Base-by-base conservation (phyloP, 1,140 invertebrate species). In the Drosophila parabipectinata region DNA sequence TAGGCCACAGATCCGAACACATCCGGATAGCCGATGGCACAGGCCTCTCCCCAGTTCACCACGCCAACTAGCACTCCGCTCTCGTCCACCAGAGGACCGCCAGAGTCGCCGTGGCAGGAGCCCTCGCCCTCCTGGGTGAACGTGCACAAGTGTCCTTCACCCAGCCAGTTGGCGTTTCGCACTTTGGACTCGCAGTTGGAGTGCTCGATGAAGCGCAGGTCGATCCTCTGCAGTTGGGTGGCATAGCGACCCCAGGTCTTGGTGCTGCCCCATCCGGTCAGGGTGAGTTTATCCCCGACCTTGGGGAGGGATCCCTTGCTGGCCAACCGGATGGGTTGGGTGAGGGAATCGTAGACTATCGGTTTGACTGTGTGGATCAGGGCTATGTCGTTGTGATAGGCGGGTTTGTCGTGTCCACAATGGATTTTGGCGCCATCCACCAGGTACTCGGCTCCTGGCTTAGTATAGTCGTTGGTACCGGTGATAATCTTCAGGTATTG, bases 51-150 rank as follows among this genome's bases (percentile, higher is more conserved):
- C 90, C 93, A 94, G 32, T 93, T 94, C 30, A 94, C 93, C 4
- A 94, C 73, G 9, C 92, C 91, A 2, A 94, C 79, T 3, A 77
- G 58, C 9, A 51, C 60, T 6, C 72, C 55, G 8, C 48, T 88
- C 73, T 48, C 73, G 56, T 91, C 92, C 15, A 91, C 87, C 55
- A 93, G 56, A 1, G 93, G 92, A 32, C 92, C 92, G 37, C 93
- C 93, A 12, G 92, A 92, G 57, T 93, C 93, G 18, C 92, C 92
- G 77, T 94, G 92, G 56, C 94, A 94, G 45, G 93, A 93, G 6
- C 94, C 94, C 83, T 94, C 92, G 8, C 94, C 94, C 21, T 72
- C 60, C 71, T 92, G 93, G 2, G 94, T 95, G 8, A 93, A 91
- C 0, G 94, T 94, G 64, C 95, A 95, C 47, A 95, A 92, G 64